A percentile compares a stretch with the other conserved stretches of the same genome.
Conservation (phyloP, 2,797 vertebrate genomes). For the Myotis planiceps region DNA sequence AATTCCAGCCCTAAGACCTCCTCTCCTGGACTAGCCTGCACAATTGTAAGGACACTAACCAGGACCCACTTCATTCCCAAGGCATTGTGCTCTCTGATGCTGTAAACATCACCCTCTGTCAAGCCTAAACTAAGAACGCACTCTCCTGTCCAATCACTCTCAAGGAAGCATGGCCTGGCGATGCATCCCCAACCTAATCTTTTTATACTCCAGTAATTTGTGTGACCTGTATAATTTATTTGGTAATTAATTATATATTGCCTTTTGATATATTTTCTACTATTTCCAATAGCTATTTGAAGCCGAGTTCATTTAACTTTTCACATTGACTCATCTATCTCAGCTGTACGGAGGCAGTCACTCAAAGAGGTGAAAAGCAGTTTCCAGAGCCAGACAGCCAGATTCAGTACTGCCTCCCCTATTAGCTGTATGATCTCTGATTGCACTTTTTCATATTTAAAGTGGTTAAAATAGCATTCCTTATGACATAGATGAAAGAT, state of each 20-base stretch:
- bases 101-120: not conserved
- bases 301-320: conserved; percentile 1
- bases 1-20: not conserved
- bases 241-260: not conserved
- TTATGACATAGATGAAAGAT: not conserved
- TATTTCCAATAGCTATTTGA: conserved; percentile 18
- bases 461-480: not conserved
- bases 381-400: not conserved
- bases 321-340: conserved; percentile 17
- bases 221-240: not conserved
- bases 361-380: not conserved
- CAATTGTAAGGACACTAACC: not conserved
- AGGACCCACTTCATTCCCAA: not conserved
- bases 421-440: not conserved
- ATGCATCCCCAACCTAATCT: not conserved
- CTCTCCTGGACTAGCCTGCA: not conserved
- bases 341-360: not conserved
- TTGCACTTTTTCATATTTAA: not conserved
- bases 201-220: not conserved
- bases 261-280: not conserved
- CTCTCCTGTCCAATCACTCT: not conserved
- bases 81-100: not conserved
- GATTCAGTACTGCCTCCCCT: not conserved
- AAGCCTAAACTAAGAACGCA: not conserved
- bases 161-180: not conserved